A percentile compares a stretch with the other conserved stretches of the same genome.
Conservation (phyloP, 2,888 invertebrate genomes). For the Hemistola chrysoprasaria region DNA sequence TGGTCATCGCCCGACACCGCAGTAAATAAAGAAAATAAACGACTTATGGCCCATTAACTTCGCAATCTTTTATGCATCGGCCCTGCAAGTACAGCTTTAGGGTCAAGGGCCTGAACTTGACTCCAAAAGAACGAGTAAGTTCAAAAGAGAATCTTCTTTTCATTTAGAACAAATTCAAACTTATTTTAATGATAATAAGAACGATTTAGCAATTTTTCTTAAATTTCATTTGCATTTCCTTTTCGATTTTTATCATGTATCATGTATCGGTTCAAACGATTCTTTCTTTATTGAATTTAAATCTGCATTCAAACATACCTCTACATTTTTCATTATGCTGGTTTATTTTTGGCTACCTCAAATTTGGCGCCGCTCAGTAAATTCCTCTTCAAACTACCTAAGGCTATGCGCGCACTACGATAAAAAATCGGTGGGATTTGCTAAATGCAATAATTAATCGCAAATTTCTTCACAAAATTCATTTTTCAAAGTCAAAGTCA, state of each 20-base stretch:
- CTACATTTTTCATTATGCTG: constrained; percentile 11
- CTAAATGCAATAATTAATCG: too few relatives aligned
- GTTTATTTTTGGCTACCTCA: constrained; percentile 9
- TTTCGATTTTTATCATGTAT: constrained; percentile 11
- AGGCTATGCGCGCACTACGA: too few relatives aligned
- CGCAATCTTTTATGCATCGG: constrained; percentile 5
- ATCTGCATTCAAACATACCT: constrained; percentile 15
- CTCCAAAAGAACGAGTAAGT: constrained; percentile 1
- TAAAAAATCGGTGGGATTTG: too few relatives aligned
- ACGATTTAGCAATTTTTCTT: background rate
- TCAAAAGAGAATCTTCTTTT: too few relatives aligned
- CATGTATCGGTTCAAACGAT: constrained; percentile 15
- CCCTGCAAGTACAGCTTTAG: constrained; percentile 8
- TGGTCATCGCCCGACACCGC: constrained; percentile 3
- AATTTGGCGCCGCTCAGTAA: constrained; percentile 8
- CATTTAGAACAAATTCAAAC: too few relatives aligned
- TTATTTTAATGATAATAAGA: background rate
- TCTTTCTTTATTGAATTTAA: constrained; percentile 20
- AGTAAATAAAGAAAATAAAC: constrained; percentile 19
- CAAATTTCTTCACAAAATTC: too few relatives aligned
- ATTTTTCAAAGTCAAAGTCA: too few relatives aligned
- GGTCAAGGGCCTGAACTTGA: constrained; percentile 31
- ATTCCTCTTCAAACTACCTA: background rate
- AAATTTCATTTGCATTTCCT: constrained; percentile 10
- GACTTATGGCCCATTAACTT: constrained; percentile 10